Evolutionary conservation across 2,797 vertebrate genomes (phyloP), one percentile per base, ranked within the genome.

Genomic region (Neosilurus mollespiculum): DNA sequence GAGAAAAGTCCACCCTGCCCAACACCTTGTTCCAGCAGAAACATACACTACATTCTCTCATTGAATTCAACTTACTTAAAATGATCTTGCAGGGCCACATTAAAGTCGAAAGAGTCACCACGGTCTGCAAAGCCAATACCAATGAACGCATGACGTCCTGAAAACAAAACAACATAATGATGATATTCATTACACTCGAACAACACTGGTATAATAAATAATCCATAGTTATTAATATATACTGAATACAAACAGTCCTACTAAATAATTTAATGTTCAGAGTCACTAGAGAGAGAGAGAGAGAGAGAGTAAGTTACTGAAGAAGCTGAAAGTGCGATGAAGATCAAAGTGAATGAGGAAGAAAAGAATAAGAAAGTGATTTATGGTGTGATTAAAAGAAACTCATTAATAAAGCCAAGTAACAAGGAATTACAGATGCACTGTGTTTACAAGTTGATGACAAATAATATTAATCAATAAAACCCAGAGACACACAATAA

Each of bases 101-200:
- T 99, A 92, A 99, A 99, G 93, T 99, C 98, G 86, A 99, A 99
- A 9, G 98, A 98, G n/a, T 99, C 98, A 0, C 98, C 98, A 22
- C 98, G 95, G 90, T 99, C 98, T 0, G 94, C 95, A 72, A 99
- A 99, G 53, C 98, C 98, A 0, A 99, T 89, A 0, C 98, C 98
- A 0, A 99, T 98, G 81, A 99, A 99, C 0, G 98, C 98, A 11
- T 97, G 96, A 4, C 98, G 96, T 64, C 97, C 98, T 86, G 65
- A 86, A 58, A 80, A 22, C 53, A 51, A 30, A 14, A 77, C 54
- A 81, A 1, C 67, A 30, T 9, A 54, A 51, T n/a, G 43, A 51
- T 3, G 22, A 71, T 15, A 16, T 5, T 54, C 1, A 30, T 54
- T 56, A 73, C 71, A 26, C 51, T 18, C 8, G 14, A 22, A 43